Conservation (phyloP, 2,113 vertebrate genomes). For the Chamaea fasciata region DNA sequence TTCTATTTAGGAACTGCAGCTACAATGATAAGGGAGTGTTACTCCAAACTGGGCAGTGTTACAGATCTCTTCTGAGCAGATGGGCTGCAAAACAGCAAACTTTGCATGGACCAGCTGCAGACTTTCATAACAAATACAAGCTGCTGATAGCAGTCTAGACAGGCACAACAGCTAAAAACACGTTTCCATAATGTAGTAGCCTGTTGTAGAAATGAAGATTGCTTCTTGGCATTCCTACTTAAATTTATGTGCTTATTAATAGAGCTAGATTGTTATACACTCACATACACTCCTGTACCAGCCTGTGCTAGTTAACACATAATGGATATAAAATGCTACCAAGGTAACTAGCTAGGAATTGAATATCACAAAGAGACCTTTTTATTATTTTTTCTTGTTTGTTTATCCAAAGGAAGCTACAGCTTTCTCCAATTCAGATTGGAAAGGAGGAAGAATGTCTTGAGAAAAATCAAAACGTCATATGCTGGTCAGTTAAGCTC, state of each 20-base stretch:
- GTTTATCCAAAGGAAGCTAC: neutral
- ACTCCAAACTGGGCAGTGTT: constrained; percentile 59
- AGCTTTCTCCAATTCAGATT: neutral
- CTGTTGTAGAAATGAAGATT: neutral
- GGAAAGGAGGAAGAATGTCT: neutral
- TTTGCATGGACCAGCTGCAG: constrained; percentile 68
- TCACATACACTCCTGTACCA: neutral
- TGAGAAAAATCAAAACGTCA: neutral
- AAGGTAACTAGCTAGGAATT: neutral
- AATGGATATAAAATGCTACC: neutral
- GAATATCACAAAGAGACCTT: neutral
- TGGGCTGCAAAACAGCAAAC: constrained; percentile 69
- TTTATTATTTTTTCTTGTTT: neutral
- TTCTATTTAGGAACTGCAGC: constrained; percentile 66
- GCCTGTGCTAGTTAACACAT: neutral
- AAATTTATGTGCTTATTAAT: constrained; percentile 11
- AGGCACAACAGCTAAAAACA: constrained; percentile 38
- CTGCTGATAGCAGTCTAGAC: constrained; percentile 44
- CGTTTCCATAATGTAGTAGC: constrained; percentile 30
- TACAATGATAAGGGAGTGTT: constrained; percentile 46
- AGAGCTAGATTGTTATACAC: neutral
- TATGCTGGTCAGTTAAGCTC: neutral
- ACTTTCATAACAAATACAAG: constrained; percentile 47
- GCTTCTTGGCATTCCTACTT: neutral
- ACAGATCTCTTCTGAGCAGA: constrained; percentile 67